Conservation (phyloP, 2,888 invertebrate genomes). For the Hirtodrosophila duncani region DNA sequence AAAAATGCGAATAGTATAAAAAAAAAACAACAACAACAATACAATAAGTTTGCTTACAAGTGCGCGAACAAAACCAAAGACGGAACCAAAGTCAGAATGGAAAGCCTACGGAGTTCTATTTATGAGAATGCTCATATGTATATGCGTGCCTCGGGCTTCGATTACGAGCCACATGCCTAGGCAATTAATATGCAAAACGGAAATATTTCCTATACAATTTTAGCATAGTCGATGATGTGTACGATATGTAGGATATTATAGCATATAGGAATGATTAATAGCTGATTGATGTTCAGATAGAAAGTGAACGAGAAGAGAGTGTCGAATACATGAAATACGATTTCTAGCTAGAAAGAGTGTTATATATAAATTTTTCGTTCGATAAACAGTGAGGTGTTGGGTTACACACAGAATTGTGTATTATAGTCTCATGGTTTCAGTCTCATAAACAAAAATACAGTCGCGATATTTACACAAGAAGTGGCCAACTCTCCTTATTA, state of each 20-base stretch:
- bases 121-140: constrained; percentile 2
- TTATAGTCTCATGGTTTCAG: no score
- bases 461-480: no score
- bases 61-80: constrained; percentile 46
- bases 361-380: constrained; percentile 11
- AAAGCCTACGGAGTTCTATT: no score
- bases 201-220: constrained; percentile 34
- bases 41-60: constrained; percentile 56
- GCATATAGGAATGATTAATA: no score
- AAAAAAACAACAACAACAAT: constrained; percentile 15
- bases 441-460: no score
- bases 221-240: background rate
- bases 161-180: constrained; percentile 13
- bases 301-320: no score
- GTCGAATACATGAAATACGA: no score
- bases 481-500: no score
- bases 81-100: constrained; percentile 42
- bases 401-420: constrained; percentile 22
- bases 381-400: constrained; percentile 21
- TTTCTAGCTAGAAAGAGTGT: no score
- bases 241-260: background rate
- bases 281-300: no score
- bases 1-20: constrained; percentile 30
- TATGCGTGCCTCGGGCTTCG: constrained; percentile 6
- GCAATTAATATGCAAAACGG: constrained; percentile 55